phyloP scores from a whole-genome alignment of 2,113 vertebrate genomes.

The Bufo gargarizans region DNA sequence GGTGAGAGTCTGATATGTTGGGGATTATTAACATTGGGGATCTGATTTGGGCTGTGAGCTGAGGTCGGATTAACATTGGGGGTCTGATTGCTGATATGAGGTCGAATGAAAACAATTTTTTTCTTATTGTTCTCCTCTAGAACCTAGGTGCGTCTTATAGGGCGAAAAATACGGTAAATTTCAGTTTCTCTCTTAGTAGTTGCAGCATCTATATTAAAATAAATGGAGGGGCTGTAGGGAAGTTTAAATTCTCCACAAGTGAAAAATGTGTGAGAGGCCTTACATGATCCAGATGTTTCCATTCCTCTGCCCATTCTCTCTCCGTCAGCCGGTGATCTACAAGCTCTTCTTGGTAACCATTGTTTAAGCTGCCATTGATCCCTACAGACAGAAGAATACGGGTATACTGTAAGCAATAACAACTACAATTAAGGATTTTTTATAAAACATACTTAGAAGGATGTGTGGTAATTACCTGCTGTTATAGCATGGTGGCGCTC shows the following conservation, averaged over 20 bases:
- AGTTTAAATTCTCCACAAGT: too few species aligned
- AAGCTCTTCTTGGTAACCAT: slow-evolving; percentile 92
- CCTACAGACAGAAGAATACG: neutral
- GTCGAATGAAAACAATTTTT: too few species aligned
- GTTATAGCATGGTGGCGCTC: slow-evolving; percentile 80
- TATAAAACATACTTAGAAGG: neutral
- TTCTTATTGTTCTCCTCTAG: too few species aligned
- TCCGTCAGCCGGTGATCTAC: slow-evolving; percentile 97
- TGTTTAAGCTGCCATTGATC: slow-evolving; percentile 78
- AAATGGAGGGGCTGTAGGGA: too few species aligned
- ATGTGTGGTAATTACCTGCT: slow-evolving; percentile 59
- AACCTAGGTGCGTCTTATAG: too few species aligned
- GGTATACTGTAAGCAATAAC: neutral
- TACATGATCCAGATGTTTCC: slow-evolving; percentile 99
- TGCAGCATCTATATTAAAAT: neutral
- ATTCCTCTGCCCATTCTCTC: slow-evolving; percentile 98
- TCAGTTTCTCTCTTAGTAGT: neutral
- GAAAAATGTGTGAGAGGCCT: slow-evolving; percentile 52
- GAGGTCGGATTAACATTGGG: too few species aligned
- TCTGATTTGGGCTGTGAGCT: too few species aligned
- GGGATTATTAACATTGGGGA: too few species aligned
- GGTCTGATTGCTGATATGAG: too few species aligned
- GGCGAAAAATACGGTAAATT: too few species aligned
- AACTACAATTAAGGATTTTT: neutral
- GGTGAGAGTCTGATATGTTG: too few species aligned